A percentile compares a stretch with the other conserved stretches of the same genome.
These are phyloP conservation scores for Erethizon dorsatum DNA, from an alignment of 2,797 vertebrate genomes.

Conservation along the genomic window DNA sequence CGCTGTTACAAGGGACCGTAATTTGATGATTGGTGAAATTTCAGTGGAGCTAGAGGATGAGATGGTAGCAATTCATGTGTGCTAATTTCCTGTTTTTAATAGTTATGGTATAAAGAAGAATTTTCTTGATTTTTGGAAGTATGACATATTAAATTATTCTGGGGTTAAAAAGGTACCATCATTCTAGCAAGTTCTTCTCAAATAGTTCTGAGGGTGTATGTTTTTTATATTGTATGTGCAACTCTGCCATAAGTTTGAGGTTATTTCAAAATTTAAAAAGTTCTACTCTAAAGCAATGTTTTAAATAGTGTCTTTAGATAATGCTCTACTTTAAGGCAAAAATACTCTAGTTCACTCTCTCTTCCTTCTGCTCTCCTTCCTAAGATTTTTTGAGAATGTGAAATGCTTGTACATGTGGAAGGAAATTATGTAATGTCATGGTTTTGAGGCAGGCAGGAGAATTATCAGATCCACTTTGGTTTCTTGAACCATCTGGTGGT, in stretches of 20 bases:
- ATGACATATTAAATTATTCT: not conserved
- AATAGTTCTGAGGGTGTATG: not conserved
- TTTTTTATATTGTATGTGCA: not conserved
- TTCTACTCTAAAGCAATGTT: not conserved
- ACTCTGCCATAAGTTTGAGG: not conserved
- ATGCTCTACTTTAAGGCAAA: slow-evolving; percentile 23
- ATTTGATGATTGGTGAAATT: not conserved
- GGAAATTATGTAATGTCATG: not conserved
- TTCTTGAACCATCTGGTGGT: not conserved
- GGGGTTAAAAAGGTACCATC: not conserved
- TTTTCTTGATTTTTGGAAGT: slow-evolving; percentile 23
- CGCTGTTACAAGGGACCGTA: not conserved
- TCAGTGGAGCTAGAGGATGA: not conserved
- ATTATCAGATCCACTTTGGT: not conserved
- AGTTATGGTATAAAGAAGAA: not conserved
- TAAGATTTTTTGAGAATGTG: not conserved
- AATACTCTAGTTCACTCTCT: not conserved
- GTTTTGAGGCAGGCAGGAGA: not conserved
- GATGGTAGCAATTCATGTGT: not conserved
- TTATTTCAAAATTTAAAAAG: slow-evolving; percentile 34
- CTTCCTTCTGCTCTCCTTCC: not conserved
- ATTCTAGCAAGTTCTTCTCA: not conserved
- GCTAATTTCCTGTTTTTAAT: slow-evolving; percentile 51
- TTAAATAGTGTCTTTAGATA: slow-evolving; percentile 22
- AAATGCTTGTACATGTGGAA: not conserved